These are phyloP conservation scores for Cotesia congregata DNA, from an alignment of 2,888 invertebrate genomes.

Conservation along the genomic window DNA sequence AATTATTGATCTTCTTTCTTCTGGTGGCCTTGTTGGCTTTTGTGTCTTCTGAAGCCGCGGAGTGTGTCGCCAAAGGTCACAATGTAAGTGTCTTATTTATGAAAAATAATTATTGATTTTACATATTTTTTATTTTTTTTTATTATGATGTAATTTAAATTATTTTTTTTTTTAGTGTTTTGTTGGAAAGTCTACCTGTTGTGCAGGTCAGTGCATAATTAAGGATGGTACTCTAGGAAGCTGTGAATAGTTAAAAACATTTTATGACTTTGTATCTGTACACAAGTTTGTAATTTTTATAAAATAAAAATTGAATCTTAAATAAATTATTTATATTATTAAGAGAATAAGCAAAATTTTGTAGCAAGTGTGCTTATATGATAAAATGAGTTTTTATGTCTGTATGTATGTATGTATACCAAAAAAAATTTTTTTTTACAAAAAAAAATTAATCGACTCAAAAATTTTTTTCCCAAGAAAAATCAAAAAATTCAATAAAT, in stretches of 20 bases:
- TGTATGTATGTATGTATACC: too few species aligned
- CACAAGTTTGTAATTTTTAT: too few species aligned
- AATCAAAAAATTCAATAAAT: too few species aligned
- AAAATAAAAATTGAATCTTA: neutral
- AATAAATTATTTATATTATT: neutral
- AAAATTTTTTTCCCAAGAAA: too few species aligned
- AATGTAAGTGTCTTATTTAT: neutral
- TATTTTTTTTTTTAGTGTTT: neutral
- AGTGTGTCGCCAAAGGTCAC: neutral
- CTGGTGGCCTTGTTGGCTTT: neutral
- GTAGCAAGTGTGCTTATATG: too few species aligned
- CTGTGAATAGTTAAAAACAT: neutral
- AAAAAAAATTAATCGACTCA: too few species aligned
- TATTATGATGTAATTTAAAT: neutral
- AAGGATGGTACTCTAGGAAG: neutral
- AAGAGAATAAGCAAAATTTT: too few species aligned
- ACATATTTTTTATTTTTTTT: too few species aligned
- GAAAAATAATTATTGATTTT: neutral
- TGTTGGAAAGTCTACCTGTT: neutral
- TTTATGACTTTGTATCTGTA: neutral
- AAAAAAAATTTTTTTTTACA: too few species aligned
- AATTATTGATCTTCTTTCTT: neutral
- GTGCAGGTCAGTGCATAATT: neutral
- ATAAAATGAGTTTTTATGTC: too few species aligned
- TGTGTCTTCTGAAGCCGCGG: neutral